These are phyloP conservation scores for Ginglymostoma cirratum DNA, from an alignment of 2,113 vertebrate species.

Conservation along the genomic window DNA sequence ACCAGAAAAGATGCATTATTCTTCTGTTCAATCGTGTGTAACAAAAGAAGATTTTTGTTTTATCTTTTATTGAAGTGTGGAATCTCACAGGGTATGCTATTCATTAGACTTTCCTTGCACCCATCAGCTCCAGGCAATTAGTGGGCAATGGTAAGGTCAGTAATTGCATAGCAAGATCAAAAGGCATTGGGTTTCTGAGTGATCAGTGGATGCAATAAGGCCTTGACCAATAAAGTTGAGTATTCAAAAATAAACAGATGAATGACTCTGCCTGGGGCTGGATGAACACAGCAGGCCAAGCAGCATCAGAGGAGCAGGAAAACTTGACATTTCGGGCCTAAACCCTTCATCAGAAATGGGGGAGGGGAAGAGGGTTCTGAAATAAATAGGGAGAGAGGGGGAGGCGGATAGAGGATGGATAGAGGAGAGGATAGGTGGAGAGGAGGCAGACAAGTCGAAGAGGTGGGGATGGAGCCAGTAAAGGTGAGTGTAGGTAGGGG, in stretches of 20 bases:
- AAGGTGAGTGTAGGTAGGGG: no score
- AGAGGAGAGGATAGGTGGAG: no score
- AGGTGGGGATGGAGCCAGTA: no score
- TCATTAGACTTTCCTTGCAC: not conserved
- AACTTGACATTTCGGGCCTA: no score
- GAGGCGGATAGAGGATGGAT: no score
- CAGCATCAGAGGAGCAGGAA: no score
- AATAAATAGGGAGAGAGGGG: no score
- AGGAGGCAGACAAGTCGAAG: no score
- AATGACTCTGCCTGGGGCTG: not conserved
- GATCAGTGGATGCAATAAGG: not conserved
- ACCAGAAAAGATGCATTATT: not conserved
- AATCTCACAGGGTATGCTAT: not conserved
- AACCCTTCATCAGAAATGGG: no score
- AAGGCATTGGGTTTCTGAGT: not conserved
- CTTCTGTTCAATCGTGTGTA: not conserved
- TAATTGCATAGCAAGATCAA: not conserved
- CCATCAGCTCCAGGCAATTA: not conserved
- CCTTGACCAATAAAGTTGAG: not conserved
- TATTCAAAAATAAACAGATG: not conserved
- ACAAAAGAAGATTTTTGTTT: not conserved
- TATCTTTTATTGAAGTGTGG: not conserved
- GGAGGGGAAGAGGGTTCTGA: no score
- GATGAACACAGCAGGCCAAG: no score
- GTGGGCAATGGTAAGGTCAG: no score